A percentile compares a stretch with the other conserved stretches of the same genome.
These are phyloP conservation scores for Drosophila longiperda DNA, from an alignment of 2,888 invertebrate species.

Conservation along the genomic window DNA sequence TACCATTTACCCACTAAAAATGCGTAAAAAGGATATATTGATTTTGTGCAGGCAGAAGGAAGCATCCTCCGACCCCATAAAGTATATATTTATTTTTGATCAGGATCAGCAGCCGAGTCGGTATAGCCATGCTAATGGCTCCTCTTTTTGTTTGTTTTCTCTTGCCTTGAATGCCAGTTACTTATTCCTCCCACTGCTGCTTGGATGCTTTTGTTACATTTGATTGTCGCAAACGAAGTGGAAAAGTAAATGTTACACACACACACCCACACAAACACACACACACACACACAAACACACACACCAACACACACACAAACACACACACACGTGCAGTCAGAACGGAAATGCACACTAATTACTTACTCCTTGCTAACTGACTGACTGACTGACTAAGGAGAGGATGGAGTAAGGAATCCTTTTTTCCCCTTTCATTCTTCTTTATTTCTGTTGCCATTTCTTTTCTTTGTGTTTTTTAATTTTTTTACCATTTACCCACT, in stretches of 20 bases:
- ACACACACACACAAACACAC: too few species aligned
- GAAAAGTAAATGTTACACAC: slow-evolving; percentile 73
- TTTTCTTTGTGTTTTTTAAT: slow-evolving; percentile 2
- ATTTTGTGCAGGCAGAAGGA: neutral
- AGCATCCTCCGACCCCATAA: neutral
- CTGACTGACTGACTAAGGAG: neutral
- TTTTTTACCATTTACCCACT: too few species aligned
- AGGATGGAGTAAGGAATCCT: slow-evolving; percentile 31
- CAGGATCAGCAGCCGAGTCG: neutral
- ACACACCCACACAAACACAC: slow-evolving; percentile 13
- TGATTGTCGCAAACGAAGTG: slow-evolving; percentile 80
- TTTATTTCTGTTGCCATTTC: slow-evolving; percentile 34
- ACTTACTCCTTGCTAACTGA: slow-evolving; percentile 63
- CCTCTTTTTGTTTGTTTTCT: neutral
- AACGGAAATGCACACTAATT: slow-evolving; percentile 77
- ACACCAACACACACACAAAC: slow-evolving; percentile 1
- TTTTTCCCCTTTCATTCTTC: slow-evolving; percentile 48
- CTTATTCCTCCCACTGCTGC: slow-evolving; percentile 16
- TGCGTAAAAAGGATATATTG: neutral
- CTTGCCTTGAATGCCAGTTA: slow-evolving; percentile 23
- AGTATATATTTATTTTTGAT: neutral
- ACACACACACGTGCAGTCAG: slow-evolving; percentile 5
- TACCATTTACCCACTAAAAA: neutral
- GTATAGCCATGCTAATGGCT: neutral
- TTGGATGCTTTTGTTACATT: slow-evolving; percentile 67